Conservation (phyloP, 2,113 vertebrate genomes). For the Hippocampus zosterae region DNA sequence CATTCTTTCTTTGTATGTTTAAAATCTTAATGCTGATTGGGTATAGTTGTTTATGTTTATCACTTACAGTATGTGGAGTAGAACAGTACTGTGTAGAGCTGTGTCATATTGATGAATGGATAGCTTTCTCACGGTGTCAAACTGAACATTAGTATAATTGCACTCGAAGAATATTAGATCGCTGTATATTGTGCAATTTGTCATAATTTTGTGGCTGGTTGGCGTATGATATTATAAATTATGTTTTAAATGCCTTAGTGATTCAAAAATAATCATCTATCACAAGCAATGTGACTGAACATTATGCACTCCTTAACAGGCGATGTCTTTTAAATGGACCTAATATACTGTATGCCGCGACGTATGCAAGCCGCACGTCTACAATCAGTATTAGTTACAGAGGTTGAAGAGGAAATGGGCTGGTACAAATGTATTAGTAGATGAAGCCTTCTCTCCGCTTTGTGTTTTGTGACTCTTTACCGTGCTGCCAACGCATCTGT, state of each 20-base stretch:
- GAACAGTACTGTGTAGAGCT: neutral
- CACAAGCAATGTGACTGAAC: neutral
- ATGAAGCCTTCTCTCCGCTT: neutral
- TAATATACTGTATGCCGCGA: neutral
- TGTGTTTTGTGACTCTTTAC: neutral
- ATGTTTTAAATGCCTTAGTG: neutral
- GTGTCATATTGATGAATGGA: neutral
- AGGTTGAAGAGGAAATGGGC: neutral
- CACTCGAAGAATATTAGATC: neutral
- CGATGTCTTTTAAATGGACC: neutral
- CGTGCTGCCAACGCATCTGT: neutral
- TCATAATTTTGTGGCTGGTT: neutral
- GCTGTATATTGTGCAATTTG: neutral
- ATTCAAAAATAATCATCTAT: neutral
- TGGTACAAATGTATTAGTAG: neutral
- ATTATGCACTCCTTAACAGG: neutral
- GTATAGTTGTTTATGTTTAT: neutral
- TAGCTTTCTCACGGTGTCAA: neutral
- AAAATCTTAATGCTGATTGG: neutral
- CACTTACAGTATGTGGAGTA: too few relatives aligned
- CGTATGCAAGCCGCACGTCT: neutral
- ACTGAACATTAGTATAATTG: neutral
- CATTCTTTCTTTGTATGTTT: neutral
- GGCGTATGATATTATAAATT: neutral
- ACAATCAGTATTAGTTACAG: neutral